These are phyloP conservation scores for Pseudocheirus occidentalis DNA, from an alignment of 2,797 vertebrate genomes.

Conservation along the genomic window DNA sequence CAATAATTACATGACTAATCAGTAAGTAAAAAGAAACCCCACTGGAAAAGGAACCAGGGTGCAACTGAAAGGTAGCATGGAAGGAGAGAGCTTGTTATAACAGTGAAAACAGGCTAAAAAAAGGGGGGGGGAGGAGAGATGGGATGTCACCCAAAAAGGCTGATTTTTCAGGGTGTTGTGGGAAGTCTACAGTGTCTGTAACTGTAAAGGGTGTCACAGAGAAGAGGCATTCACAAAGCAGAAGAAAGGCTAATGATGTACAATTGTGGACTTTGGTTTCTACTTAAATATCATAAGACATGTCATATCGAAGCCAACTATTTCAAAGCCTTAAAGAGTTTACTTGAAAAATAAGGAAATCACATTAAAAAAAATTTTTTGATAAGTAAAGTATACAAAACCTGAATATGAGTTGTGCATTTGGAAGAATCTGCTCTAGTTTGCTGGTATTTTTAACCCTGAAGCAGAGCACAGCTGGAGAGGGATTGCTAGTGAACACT, in stretches of 20 bases:
- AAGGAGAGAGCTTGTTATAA: background rate
- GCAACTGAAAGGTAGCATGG: conserved; percentile 11
- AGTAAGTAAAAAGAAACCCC: conserved; percentile 32
- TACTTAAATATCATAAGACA: background rate
- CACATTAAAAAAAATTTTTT: background rate
- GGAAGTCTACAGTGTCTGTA: background rate
- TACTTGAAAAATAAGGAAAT: conserved; percentile 28
- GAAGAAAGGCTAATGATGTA: background rate
- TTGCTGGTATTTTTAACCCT: conserved; percentile 93
- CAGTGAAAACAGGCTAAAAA: background rate
- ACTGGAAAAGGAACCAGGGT: conserved; percentile 47
- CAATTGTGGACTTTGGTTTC: background rate
- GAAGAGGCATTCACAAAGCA: background rate
- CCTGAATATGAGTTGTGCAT: conserved; percentile 96
- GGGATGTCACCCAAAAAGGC: background rate
- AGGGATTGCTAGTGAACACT: conserved; percentile 95
- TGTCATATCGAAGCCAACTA: background rate
- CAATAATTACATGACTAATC: conserved; percentile 25
- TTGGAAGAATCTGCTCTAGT: conserved; percentile 96
- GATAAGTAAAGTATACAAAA: conserved; percentile 75
- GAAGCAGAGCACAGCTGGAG: conserved; percentile 95
- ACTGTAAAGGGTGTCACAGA: background rate
- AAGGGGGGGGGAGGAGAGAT: too few species aligned
- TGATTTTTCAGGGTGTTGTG: background rate
- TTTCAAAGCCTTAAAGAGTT: background rate